Evolutionary conservation across 1,140 invertebrate genomes (phyloP).

Genomic region (Drosophila bifasciata): DNA sequence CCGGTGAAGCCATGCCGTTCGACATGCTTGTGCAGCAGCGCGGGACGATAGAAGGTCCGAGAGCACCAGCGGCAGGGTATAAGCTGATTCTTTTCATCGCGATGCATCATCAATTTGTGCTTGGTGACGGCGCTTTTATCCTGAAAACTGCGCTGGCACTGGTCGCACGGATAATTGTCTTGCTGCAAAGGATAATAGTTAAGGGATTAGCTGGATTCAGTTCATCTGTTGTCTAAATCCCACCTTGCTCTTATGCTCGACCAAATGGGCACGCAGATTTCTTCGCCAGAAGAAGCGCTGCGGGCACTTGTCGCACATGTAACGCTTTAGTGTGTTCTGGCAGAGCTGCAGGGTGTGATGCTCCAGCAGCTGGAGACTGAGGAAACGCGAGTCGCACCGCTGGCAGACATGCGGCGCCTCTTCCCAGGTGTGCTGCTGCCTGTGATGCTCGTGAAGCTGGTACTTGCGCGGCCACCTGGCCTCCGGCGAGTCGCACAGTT

Average conservation of each 20-base stretch:
- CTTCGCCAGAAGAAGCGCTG: conserved; percentile 70
- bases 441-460: conserved; percentile 73
- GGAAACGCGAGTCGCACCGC: conserved; percentile 70
- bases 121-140: conserved; percentile 85
- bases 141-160: conserved; percentile 84
- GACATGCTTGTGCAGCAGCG: conserved; percentile 79
- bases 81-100: conserved; percentile 79
- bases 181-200: conserved; percentile 37
- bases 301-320: conserved; percentile 70
- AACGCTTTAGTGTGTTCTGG: conserved; percentile 67
- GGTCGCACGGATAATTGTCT: conserved; percentile 84
- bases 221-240: neutral
- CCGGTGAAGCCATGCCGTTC: conserved; percentile 66
- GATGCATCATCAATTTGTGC: conserved; percentile 84
- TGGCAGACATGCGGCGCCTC: conserved; percentile 71
- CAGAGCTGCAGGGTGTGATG: conserved; percentile 65
- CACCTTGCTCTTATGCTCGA: conserved; percentile 71
- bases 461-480: conserved; percentile 61
- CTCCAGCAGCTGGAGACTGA: conserved; percentile 56
- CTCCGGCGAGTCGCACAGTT: conserved; percentile 49
- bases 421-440: conserved; percentile 56
- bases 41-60: conserved; percentile 85
- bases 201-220: neutral
- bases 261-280: conserved; percentile 59
- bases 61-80: conserved; percentile 85